Base-by-base conservation (phyloP, 2,888 invertebrate genomes). In the Yponomeuta sedellus region DNA sequence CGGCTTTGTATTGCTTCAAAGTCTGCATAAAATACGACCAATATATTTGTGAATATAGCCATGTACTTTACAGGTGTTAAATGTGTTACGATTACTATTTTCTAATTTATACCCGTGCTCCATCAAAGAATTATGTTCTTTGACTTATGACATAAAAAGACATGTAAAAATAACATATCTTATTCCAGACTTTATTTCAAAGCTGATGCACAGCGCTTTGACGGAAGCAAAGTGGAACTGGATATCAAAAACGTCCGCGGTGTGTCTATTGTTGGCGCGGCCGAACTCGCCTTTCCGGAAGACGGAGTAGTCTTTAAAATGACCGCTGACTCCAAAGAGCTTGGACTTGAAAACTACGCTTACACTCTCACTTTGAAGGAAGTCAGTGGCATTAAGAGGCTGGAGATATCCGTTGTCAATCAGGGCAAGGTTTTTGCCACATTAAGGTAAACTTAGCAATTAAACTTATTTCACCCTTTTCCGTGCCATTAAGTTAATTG, bases 291-390 rank as follows among this genome's bases (percentile, higher is more conserved):
- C 65, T 79, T 94, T 0, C 92, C 91, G 66, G 85, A 94, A 22
- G 95, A 96, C 70, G 93, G 95, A 72, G 94, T 96, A 67, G 82
- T 86, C 66, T 75, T 96, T 44, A 92, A 93, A 69, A 75, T 92
- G 0, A 89, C 92, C 69, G 91, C 93, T 16, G 93, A 95, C 79
- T 94, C 94, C 0, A 93, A 93, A 4, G 92, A 92, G 71, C 77
- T 96, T 1, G 92, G 94, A 25, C 75, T 94, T 40, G 92, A 96
- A 70, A 94, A 95, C 76, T 91, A 94, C 71, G 88, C 93, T 8
- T 82, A 94, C 0, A 94, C 94, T 67, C 92, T 95, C 8, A 86
- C 92, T 0, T 94, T 94, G 75, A 94, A 94, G 70, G 92, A 93
- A 1, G 86, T 88, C 3, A 92, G 90, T 0, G 93, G 90, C 66